These are phyloP conservation scores for Halcyon badia DNA, from an alignment of 2,797 vertebrate species.

Conservation along the genomic window DNA sequence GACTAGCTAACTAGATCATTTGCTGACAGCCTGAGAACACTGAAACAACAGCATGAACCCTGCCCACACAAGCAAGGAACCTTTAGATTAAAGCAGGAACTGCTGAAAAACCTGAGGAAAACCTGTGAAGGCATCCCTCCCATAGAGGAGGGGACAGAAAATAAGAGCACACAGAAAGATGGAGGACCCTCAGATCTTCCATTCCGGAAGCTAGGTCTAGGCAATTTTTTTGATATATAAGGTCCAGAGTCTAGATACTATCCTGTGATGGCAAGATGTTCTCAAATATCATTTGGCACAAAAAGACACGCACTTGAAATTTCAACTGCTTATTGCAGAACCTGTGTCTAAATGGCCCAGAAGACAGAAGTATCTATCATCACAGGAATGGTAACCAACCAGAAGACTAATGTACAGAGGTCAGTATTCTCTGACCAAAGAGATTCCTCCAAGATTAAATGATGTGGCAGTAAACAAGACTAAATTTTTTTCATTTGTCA, in stretches of 20 bases:
- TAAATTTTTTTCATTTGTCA: neutral
- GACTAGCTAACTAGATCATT: neutral
- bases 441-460: neutral
- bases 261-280: neutral
- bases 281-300: neutral
- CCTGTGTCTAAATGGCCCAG: accelerated
- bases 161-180: neutral
- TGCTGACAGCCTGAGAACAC: neutral
- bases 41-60: neutral
- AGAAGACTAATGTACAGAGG: neutral
- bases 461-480: neutral
- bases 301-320: neutral
- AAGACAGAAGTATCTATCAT: neutral
- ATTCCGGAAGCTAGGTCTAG: neutral
- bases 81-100: neutral
- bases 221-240: neutral
- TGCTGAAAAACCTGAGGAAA: neutral
- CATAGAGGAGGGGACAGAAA: neutral
- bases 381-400: neutral
- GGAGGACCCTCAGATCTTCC: neutral
- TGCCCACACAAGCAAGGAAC: neutral
- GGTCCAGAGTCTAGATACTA: neutral
- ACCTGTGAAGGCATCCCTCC: neutral
- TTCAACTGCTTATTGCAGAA: neutral
- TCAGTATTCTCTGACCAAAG: neutral